A percentile compares a stretch with the other conserved stretches of the same genome.
Evolutionary conservation across 2,888 invertebrate species (phyloP).

Genomic region (Eupithecia dodoneata): DNA sequence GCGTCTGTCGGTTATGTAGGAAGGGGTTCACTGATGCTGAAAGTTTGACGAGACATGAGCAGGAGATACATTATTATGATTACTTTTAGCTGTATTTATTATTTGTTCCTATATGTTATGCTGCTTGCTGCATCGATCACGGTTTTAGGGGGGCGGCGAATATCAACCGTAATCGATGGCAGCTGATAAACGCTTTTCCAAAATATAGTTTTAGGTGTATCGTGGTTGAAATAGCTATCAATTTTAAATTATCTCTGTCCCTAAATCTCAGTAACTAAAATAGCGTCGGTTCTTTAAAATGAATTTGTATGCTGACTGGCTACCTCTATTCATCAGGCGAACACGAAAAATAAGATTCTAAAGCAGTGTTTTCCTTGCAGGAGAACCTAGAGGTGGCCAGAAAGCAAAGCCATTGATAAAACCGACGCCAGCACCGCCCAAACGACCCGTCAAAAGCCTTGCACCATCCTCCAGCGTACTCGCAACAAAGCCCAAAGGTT

Average conservation of each 20-base stretch:
- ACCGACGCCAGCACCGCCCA: slow-evolving; percentile 22
- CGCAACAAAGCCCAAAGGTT: slow-evolving; percentile 37
- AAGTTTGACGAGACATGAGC: slow-evolving; percentile 57
- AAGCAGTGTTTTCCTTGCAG: slow-evolving; percentile 73
- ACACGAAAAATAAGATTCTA: slow-evolving; percentile 43
- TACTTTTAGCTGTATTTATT: slow-evolving; percentile 39
- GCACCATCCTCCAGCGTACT: slow-evolving; percentile 37
- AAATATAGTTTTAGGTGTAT: background rate
- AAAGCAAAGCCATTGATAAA: slow-evolving; percentile 47
- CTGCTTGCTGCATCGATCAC: too few species aligned
- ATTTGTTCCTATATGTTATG: too few species aligned
- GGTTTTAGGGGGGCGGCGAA: too few species aligned
- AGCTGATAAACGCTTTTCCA: too few species aligned
- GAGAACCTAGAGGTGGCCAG: slow-evolving; percentile 73
- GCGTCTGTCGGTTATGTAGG: slow-evolving; percentile 67
- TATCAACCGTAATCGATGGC: too few species aligned
- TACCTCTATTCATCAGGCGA: slow-evolving; percentile 50
- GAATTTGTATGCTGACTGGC: slow-evolving; percentile 57
- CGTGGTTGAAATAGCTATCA: background rate
- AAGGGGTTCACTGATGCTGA: slow-evolving; percentile 61
- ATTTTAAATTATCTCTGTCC: background rate
- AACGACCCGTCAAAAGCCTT: slow-evolving; percentile 27
- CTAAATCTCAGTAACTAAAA: background rate
- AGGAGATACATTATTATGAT: slow-evolving; percentile 57
- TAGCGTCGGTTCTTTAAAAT: slow-evolving; percentile 11